A percentile compares a stretch with the other conserved stretches of the same genome.
These are phyloP conservation scores for Scolopax rusticola DNA, from an alignment of 2,797 vertebrate species.

Conservation along the genomic window DNA sequence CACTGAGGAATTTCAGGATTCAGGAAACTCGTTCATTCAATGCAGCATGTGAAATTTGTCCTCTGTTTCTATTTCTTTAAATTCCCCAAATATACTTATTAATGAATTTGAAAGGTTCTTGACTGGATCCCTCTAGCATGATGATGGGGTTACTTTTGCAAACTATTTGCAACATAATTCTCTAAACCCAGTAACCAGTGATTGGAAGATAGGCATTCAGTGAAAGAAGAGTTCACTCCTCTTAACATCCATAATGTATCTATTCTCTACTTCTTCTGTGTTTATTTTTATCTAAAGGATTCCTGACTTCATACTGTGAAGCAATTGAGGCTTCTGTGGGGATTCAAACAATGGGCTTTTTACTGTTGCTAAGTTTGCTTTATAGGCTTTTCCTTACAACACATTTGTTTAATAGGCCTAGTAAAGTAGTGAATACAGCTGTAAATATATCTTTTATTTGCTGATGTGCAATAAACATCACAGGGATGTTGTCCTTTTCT, in stretches of 20 bases:
- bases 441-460: slow-evolving; percentile 66
- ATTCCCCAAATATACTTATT: not conserved
- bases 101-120: not conserved
- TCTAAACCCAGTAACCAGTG: not conserved
- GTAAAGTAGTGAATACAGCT: slow-evolving; percentile 57
- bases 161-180: not conserved
- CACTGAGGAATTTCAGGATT: not conserved
- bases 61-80: not conserved
- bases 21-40: not conserved
- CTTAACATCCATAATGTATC: slow-evolving; percentile 23
- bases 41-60: not conserved
- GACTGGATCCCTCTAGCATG: not conserved
- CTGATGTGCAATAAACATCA: slow-evolving; percentile 50
- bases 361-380: slow-evolving; percentile 66
- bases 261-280: slow-evolving; percentile 21
- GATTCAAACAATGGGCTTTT: slow-evolving; percentile 58
- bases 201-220: not conserved
- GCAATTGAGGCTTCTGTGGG: slow-evolving; percentile 59
- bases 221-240: slow-evolving; percentile 9
- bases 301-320: slow-evolving; percentile 70
- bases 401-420: slow-evolving; percentile 62
- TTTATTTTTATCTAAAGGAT: slow-evolving; percentile 70
- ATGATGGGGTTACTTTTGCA: not conserved
- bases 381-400: slow-evolving; percentile 47
- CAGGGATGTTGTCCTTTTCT: slow-evolving; percentile 36